These are phyloP conservation scores for Drosophila orena DNA, from an alignment of 1,140 invertebrate genomes.

Conservation along the genomic window DNA sequence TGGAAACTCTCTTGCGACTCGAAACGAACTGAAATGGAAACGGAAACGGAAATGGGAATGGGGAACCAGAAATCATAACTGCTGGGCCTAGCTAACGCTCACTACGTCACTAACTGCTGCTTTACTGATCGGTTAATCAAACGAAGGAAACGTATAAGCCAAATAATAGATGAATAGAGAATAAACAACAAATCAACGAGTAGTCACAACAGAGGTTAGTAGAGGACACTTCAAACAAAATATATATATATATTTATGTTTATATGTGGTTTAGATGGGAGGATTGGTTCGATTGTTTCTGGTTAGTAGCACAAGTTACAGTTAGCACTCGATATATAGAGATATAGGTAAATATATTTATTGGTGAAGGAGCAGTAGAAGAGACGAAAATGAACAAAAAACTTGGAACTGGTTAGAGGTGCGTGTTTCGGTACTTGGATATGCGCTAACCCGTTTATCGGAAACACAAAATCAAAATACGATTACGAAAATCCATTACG, in stretches of 20 bases:
- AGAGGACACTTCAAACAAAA: conserved; percentile 77
- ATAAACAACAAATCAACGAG: conserved; percentile 54
- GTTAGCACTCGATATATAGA: conserved; percentile 75
- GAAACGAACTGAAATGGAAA: conserved; percentile 49
- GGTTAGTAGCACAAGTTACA: conserved; percentile 77
- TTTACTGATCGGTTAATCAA: conserved; percentile 43
- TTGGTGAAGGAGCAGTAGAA: conserved; percentile 42
- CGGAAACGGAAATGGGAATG: conserved; percentile 19
- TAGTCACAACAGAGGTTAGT: conserved; percentile 76
- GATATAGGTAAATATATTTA: conserved; percentile 53
- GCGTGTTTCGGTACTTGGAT: conserved; percentile 42
- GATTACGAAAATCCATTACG: conserved; percentile 58
- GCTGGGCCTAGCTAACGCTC: conserved; percentile 43
- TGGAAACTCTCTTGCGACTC: conserved; percentile 55
- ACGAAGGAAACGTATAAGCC: conserved; percentile 12
- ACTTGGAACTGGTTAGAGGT: conserved; percentile 28
- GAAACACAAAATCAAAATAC: conserved; percentile 62
- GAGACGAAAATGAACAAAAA: conserved; percentile 49
- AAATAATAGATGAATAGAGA: conserved; percentile 30
- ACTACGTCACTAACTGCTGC: conserved; percentile 46
- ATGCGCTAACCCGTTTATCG: conserved; percentile 48
- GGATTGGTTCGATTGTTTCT: conserved; percentile 35
- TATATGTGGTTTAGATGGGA: conserved; percentile 38
- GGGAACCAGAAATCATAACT: conserved; percentile 35
- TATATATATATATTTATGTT: conserved; percentile 38